phyloP scores from a whole-genome alignment of 2,113 vertebrate species.

The Rhineura floridana region DNA sequence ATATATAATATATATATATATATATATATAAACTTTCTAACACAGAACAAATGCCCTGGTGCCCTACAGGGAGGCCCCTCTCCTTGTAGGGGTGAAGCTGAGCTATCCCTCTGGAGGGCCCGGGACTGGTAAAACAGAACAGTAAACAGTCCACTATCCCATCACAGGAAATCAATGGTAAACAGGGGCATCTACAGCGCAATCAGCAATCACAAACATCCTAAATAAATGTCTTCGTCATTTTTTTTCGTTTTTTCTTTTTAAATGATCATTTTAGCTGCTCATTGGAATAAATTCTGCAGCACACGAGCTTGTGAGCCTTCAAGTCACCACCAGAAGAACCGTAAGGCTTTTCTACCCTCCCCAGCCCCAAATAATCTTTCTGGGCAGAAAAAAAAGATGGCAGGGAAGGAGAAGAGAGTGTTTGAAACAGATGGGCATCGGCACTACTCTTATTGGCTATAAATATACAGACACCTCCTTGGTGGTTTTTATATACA shows the following conservation, averaged over 20 bases:
- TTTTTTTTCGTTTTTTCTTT: constrained; percentile 61
- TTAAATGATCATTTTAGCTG: constrained; percentile 82
- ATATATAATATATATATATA: constrained; percentile 66
- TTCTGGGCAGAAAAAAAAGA: constrained; percentile 48
- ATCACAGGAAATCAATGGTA: constrained; percentile 95
- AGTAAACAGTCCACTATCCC: constrained; percentile 97
- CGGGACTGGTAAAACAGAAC: constrained; percentile 90
- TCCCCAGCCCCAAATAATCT: constrained; percentile 46
- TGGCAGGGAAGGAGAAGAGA: constrained; percentile 42
- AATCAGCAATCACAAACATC: constrained; percentile 95
- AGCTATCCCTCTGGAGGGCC: constrained; percentile 82
- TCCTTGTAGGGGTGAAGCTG: constrained; percentile 69
- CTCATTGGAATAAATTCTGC: constrained; percentile 89
- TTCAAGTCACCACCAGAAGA: constrained; percentile 75
- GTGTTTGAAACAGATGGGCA: constrained; percentile 58
- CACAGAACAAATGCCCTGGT: constrained; percentile 94
- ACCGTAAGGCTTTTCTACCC: constrained; percentile 67
- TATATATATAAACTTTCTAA: constrained; percentile 84
- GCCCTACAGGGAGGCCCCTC: constrained; percentile 82
- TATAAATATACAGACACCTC: constrained; percentile 72
- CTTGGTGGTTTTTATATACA: constrained; percentile 69
- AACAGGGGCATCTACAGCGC: constrained; percentile 96
- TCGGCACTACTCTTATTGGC: constrained; percentile 60
- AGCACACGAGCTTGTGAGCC: constrained; percentile 90
- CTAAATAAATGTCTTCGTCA: constrained; percentile 85